phyloP scores from a whole-genome alignment of 2,888 invertebrate genomes.

The Morinoia aosen region DNA sequence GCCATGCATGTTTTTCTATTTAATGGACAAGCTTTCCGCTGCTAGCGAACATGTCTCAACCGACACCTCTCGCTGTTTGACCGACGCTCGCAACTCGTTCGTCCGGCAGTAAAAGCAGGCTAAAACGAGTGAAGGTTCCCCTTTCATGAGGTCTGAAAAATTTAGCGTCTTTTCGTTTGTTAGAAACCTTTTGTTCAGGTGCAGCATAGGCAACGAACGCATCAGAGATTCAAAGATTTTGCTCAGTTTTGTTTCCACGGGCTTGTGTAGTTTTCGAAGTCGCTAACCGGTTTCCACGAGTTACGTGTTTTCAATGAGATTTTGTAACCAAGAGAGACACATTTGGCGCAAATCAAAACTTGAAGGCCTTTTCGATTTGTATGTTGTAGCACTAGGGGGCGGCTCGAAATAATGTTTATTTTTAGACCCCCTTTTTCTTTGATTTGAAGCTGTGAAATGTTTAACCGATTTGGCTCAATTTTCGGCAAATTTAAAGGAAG shows the following conservation, averaged over 20 bases:
- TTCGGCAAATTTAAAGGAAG: too few relatives aligned
- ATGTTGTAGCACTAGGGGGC: too few relatives aligned
- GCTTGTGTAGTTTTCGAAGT: background rate
- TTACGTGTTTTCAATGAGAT: background rate
- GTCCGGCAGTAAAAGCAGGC: background rate
- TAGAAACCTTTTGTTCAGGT: background rate
- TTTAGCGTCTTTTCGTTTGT: background rate
- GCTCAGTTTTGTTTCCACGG: background rate
- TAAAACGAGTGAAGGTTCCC: background rate
- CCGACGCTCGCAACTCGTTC: background rate
- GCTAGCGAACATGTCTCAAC: background rate
- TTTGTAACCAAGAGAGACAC: background rate
- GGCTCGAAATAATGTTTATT: too few relatives aligned
- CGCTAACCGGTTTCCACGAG: background rate
- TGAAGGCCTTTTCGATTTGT: too few relatives aligned
- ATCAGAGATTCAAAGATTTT: background rate
- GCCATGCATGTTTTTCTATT: slow-evolving; percentile 9
- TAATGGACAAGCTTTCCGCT: background rate
- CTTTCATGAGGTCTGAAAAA: background rate
- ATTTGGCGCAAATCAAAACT: too few relatives aligned
- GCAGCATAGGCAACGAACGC: background rate
- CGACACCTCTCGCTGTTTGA: background rate
- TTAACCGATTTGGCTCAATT: too few relatives aligned
- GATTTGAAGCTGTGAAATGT: too few relatives aligned
- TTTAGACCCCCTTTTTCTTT: too few relatives aligned